Base-by-base conservation (phyloP, 2,797 vertebrate species). In the Sardinella longiceps region DNA sequence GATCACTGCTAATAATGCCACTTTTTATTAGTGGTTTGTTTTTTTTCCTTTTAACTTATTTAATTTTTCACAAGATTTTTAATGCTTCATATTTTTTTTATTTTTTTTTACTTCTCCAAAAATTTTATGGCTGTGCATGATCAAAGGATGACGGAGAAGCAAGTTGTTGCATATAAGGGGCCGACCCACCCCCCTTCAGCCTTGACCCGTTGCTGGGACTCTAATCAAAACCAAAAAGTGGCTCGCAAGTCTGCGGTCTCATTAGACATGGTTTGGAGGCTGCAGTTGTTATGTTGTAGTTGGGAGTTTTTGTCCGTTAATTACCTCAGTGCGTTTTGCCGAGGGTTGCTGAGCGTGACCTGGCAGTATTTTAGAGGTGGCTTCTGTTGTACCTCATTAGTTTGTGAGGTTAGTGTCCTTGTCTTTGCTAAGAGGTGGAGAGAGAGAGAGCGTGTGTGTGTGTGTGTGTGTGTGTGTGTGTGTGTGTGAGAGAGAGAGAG, bases 21-120 rank as follows among this genome's bases (percentile, higher is more conserved):
- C 30, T 74, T 74, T 74, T 74, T 74, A 74, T 74, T 74, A 14
- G 53, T 56, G 66, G 43, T 43, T 43, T n/a, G n/a, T n/a, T n/a
- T n/a, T n/a, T n/a, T n/a, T n/a, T n/a, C n/a, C n/a, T n/a, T 43
- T 43, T 43, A 43, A 43, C 30, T 12, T 66, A 25, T 66, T 66
- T 66, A 12, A 30, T 30, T 12, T 74, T 14, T 74, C 18, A 5
- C 11, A 25, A 12, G 30, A 70, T 5, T 15, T 15, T 70, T 0
- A 37, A 33, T 74, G 33, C 30, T 12, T 74, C 7, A 4, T n/a
- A n/a, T 43, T 43, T 43, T 5, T 3, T 33, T 12, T 74, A 4
- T 43, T n/a, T n/a, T 43, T 43, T 43, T 5, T 3, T 33, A 37
- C 66, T 15, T 37, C 66, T 15, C 30, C 20, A 14, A 37, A 37